phyloP scores from a whole-genome alignment of 2,113 vertebrate genomes.

The Trogon surrucura region DNA sequence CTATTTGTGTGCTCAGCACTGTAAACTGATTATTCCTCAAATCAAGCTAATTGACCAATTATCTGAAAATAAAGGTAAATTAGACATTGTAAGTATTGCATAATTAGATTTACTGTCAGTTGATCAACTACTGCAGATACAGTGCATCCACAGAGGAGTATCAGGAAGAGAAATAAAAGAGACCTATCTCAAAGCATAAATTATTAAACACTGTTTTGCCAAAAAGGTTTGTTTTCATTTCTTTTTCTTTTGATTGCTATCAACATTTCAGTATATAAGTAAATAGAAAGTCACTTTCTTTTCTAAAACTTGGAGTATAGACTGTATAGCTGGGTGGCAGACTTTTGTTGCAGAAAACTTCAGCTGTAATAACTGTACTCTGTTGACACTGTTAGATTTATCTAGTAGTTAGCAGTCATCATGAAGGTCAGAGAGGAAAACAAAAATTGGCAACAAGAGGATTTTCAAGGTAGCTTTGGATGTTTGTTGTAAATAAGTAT shows the following conservation, averaged over 20 bases:
- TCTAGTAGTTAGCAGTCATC: not conserved
- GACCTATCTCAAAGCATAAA: not conserved
- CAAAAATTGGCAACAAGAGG: not conserved
- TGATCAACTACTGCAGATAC: constrained; percentile 54
- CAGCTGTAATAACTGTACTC: not conserved
- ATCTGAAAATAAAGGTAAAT: constrained; percentile 67
- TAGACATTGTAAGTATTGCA: constrained; percentile 41
- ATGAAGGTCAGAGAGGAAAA: not conserved
- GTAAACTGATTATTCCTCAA: constrained; percentile 58
- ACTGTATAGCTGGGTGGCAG: not conserved
- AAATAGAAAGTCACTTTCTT: not conserved
- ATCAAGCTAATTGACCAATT: constrained; percentile 63
- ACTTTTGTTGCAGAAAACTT: not conserved
- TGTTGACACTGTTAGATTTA: not conserved
- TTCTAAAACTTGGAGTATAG: not conserved
- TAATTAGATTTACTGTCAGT: constrained; percentile 61
- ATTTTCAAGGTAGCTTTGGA: not conserved
- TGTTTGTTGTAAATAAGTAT: not conserved
- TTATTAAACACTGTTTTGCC: not conserved
- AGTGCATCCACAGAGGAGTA: constrained; percentile 36
- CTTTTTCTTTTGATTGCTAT: not conserved
- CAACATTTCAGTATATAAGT: not conserved
- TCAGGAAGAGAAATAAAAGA: not conserved
- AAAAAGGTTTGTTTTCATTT: not conserved
- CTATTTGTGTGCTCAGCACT: constrained; percentile 14